Conservation (phyloP, 2,113 vertebrate species). For the Myrmecophaga tridactyla region DNA sequence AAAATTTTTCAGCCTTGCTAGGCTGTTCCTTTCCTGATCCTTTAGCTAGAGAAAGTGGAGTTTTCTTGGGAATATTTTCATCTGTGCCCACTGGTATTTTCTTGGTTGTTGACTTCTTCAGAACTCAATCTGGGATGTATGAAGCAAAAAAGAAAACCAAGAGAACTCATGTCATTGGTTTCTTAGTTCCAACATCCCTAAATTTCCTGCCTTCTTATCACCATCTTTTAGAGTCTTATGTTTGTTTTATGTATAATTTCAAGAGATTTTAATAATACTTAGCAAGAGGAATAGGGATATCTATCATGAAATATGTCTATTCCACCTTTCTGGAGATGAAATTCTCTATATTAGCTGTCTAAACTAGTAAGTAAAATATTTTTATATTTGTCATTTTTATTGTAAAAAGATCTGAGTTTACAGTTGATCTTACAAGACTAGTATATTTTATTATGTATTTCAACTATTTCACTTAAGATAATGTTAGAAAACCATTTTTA, state of each 20-base stretch:
- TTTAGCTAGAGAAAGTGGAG: neutral
- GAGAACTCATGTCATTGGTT: neutral
- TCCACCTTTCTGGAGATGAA: neutral
- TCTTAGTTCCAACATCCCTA: neutral
- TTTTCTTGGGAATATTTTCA: neutral
- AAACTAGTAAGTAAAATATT: neutral
- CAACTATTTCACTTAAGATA: neutral
- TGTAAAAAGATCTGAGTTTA: neutral
- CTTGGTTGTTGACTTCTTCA: neutral
- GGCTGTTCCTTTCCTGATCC: neutral
- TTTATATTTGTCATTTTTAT: slow-evolving; percentile 20
- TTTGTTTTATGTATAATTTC: neutral
- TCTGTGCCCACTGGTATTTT: neutral
- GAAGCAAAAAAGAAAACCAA: neutral
- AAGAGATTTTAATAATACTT: neutral
- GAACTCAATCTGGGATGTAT: neutral
- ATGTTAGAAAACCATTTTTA: neutral
- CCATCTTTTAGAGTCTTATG: neutral
- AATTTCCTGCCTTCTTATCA: neutral
- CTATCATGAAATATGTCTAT: neutral
- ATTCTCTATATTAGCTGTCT: neutral
- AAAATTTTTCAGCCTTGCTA: neutral
- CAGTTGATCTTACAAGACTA: slow-evolving; percentile 8
- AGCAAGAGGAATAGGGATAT: neutral
- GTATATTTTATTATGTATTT: neutral